Percentiles rank a stretch among this genome's conserved stretches.
phyloP scores from a whole-genome alignment of 2,113 vertebrate genomes.

The Raja brachyura region DNA sequence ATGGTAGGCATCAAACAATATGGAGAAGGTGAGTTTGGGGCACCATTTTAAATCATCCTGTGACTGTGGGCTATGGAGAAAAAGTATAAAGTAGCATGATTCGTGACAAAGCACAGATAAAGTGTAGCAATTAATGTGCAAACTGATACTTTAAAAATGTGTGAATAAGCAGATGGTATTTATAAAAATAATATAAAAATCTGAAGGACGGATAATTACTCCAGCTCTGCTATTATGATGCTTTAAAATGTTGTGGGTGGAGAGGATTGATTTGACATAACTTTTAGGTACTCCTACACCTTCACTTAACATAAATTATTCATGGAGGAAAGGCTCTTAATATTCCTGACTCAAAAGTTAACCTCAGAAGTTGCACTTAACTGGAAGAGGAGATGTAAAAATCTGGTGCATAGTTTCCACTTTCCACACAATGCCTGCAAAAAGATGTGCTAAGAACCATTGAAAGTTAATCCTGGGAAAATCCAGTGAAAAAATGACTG shows the following conservation, averaged over 20 bases:
- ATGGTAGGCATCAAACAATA: not conserved
- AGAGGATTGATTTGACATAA: constrained; percentile 16
- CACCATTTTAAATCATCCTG: not conserved
- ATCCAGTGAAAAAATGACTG: not conserved
- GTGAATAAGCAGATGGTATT: not conserved
- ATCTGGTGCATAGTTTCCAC: not conserved
- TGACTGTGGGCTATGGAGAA: not conserved
- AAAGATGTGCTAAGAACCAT: not conserved
- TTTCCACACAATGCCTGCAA: not conserved
- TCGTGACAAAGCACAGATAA: not conserved
- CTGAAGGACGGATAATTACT: not conserved
- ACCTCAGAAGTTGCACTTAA: constrained; percentile 7
- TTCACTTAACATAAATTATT: constrained; percentile 31
- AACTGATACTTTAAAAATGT: not conserved
- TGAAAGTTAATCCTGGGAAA: not conserved
- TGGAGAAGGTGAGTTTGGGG: not conserved
- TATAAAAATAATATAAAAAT: not conserved
- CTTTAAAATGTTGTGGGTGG: constrained; percentile 7
- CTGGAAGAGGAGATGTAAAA: not conserved
- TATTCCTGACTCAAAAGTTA: not conserved
- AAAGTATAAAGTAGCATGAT: not conserved
- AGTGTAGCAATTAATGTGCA: not conserved
- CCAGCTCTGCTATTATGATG: not conserved
- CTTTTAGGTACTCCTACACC: constrained; percentile 12
- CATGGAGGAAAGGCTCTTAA: not conserved